Conservation (phyloP, 2,888 invertebrate genomes). For the Ernsta delagoae region DNA sequence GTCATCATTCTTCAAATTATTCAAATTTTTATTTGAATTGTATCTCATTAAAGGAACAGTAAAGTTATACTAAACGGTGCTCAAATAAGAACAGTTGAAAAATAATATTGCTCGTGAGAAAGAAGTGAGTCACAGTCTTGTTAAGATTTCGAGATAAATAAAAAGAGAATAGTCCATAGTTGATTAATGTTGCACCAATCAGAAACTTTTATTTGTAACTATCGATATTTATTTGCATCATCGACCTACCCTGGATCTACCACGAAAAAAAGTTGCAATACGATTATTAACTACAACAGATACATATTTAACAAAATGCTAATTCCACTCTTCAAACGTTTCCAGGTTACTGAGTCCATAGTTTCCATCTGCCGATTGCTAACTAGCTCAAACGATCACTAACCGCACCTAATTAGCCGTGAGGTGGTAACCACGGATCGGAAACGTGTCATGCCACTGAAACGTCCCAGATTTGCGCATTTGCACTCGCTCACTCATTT, state of each 20-base stretch:
- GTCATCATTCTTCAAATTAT: constrained; percentile 45
- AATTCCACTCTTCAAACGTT: not conserved
- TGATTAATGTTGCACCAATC: no score
- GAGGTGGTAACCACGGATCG: constrained; percentile 40
- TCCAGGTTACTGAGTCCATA: constrained; percentile 14
- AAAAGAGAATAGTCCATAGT: no score
- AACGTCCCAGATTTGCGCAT: constrained; percentile 41
- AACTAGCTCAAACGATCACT: constrained; percentile 30
- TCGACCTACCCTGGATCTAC: no score
- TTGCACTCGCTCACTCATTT: constrained; percentile 39
- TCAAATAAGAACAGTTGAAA: constrained; percentile 13
- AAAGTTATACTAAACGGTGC: constrained; percentile 35
- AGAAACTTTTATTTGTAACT: no score
- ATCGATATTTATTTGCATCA: no score
- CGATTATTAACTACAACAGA: no score
- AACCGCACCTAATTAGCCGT: constrained; percentile 27
- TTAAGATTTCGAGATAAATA: not conserved
- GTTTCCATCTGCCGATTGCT: constrained; percentile 12
- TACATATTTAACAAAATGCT: no score
- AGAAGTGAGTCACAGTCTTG: not conserved
- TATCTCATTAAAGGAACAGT: constrained; percentile 52
- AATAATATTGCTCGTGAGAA: not conserved
- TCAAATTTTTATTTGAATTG: constrained; percentile 63
- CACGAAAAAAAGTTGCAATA: no score
- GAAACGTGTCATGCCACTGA: constrained; percentile 36